These are phyloP conservation scores for Xiphophorus maculatus DNA, from an alignment of 2,113 vertebrate genomes.

Conservation along the genomic window DNA sequence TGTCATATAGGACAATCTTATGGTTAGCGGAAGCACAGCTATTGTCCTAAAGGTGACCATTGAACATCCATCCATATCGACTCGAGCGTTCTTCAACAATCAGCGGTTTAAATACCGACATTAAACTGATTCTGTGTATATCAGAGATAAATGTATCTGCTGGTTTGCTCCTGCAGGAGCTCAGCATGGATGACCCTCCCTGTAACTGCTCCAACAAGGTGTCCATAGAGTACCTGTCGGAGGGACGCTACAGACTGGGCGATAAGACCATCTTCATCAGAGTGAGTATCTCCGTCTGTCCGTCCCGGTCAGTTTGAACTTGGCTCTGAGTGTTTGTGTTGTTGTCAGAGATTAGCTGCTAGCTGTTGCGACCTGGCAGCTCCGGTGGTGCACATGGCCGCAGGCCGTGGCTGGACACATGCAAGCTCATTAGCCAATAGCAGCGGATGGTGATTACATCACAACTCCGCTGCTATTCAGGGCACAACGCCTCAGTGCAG, in stretches of 20 bases:
- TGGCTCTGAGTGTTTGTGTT: no score
- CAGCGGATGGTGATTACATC: slow-evolving; percentile 43
- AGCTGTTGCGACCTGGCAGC: no score
- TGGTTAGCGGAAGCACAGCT: no score
- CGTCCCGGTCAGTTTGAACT: no score
- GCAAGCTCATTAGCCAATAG: slow-evolving; percentile 54
- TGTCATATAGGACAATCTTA: no score
- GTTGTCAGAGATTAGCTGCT: no score
- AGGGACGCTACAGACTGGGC: slow-evolving; percentile 94
- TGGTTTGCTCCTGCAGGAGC: slow-evolving; percentile 80
- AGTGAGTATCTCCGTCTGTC: slow-evolving; percentile 77
- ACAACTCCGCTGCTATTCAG: slow-evolving; percentile 18
- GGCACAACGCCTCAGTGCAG: background rate
- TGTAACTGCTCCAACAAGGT: slow-evolving; percentile 95
- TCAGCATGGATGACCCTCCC: slow-evolving; percentile 88
- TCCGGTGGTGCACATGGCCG: no score
- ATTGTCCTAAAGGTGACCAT: no score
- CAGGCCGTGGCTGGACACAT: slow-evolving; percentile 4
- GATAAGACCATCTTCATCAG: slow-evolving; percentile 98
- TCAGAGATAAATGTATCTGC: background rate
- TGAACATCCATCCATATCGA: no score
- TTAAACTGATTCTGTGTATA: no score
- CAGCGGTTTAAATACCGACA: no score
- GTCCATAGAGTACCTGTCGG: slow-evolving; percentile 97
- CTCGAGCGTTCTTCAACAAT: no score